phyloP scores from a whole-genome alignment of 2,888 invertebrate genomes.

The Nemurella pictetii region DNA sequence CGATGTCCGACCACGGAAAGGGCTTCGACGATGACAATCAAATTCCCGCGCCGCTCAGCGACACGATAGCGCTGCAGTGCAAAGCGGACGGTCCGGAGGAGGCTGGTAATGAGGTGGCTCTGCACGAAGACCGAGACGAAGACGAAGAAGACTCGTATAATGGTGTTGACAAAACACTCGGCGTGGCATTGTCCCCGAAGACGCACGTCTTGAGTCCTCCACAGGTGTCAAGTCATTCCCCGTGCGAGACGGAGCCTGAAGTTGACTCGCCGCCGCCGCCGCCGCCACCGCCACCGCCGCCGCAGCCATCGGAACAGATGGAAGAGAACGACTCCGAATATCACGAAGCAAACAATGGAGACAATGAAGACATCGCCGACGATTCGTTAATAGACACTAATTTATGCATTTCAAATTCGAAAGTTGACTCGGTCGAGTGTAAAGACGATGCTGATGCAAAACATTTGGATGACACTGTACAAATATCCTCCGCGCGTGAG shows the following conservation, averaged over 20 bases:
- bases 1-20: not conserved
- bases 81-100: not conserved
- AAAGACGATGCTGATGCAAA: not conserved
- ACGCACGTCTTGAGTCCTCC: not conserved
- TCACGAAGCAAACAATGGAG: not conserved
- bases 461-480: not conserved
- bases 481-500: not conserved
- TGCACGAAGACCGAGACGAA: not conserved
- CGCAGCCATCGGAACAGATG: not conserved
- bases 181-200: conserved; percentile 1
- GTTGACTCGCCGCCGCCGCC: not conserved
- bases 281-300: not conserved
- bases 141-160: not conserved
- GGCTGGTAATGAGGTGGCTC: not conserved
- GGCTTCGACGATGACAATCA: not conserved
- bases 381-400: not conserved
- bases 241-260: not conserved
- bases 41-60: not conserved
- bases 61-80: not conserved
- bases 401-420: not conserved
- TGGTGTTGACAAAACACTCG: conserved; percentile 6
- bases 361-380: not conserved
- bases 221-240: not conserved
- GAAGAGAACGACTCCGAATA: not conserved
- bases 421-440: not conserved